Conservation (phyloP, 2,113 vertebrate genomes). For the Ceyx cyanopectus region DNA sequence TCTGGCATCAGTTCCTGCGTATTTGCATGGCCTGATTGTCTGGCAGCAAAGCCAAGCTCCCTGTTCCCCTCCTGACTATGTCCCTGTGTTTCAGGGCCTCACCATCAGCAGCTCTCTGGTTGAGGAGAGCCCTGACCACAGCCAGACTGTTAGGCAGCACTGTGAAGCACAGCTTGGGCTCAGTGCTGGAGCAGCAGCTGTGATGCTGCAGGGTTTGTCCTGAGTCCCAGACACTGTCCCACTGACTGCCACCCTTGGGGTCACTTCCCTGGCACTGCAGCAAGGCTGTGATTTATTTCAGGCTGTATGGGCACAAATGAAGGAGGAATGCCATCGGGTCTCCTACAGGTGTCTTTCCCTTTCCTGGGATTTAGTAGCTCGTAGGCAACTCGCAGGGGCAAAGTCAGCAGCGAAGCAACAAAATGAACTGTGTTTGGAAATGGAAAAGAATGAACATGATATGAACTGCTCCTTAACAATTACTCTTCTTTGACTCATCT, state of each 20-base stretch:
- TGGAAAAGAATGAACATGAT: neutral
- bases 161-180: neutral
- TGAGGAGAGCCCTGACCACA: neutral
- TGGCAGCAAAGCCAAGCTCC: neutral
- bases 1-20: accelerated
- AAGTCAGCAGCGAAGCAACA: neutral
- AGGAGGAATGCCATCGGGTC: accelerated
- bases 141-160: neutral
- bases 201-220: accelerated
- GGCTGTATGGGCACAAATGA: accelerated
- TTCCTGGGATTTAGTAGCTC: neutral
- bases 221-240: accelerated
- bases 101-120: neutral
- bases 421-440: neutral
- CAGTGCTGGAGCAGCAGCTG: accelerated
- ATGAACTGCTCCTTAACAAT: neutral
- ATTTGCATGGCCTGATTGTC: neutral
- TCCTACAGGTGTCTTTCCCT: neutral
- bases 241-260: accelerated
- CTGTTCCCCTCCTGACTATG: accelerated
- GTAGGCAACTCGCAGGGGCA: neutral
- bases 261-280: neutral
- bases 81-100: neutral
- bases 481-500: neutral
- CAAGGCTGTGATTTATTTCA: neutral